phyloP scores from a whole-genome alignment of 2,113 vertebrate genomes.

The Xenopus laevis region DNA sequence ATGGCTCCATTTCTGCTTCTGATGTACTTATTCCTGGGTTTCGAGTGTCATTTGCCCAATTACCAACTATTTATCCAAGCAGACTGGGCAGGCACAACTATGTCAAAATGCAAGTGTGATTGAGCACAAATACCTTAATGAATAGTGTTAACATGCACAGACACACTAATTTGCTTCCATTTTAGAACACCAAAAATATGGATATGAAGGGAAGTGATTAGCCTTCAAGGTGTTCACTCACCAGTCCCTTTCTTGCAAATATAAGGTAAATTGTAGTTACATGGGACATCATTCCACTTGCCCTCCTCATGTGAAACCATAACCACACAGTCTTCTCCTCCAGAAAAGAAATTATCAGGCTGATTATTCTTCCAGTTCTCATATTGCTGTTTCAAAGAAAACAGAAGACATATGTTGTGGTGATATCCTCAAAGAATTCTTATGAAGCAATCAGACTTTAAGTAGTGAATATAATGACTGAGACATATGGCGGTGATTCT shows the following conservation, averaged over 20 bases:
- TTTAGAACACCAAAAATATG: no score
- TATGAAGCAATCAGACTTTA: background rate
- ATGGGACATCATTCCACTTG: constrained; percentile 96
- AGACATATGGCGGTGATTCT: no score
- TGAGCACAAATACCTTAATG: no score
- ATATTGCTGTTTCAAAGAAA: constrained; percentile 75
- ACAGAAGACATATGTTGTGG: background rate
- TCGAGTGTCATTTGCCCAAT: no score
- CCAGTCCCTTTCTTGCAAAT: constrained; percentile 98
- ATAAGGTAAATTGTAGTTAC: constrained; percentile 97
- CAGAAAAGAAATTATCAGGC: constrained; percentile 94
- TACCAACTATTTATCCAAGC: no score
- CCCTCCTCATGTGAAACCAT: constrained; percentile 91
- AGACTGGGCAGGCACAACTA: no score
- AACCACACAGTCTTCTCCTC: constrained; percentile 94
- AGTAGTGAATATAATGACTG: background rate
- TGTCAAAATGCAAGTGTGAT: no score
- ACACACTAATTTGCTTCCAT: no score
- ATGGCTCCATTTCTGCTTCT: no score
- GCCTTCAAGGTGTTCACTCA: constrained; percentile 45
- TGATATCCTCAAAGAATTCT: background rate
- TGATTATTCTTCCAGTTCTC: constrained; percentile 97
- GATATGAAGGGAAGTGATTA: background rate
- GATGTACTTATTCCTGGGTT: no score
- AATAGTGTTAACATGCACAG: no score